Evolutionary conservation across 2,797 vertebrate species (phyloP).

Genomic region (Coranthus polyacanthus): DNA sequence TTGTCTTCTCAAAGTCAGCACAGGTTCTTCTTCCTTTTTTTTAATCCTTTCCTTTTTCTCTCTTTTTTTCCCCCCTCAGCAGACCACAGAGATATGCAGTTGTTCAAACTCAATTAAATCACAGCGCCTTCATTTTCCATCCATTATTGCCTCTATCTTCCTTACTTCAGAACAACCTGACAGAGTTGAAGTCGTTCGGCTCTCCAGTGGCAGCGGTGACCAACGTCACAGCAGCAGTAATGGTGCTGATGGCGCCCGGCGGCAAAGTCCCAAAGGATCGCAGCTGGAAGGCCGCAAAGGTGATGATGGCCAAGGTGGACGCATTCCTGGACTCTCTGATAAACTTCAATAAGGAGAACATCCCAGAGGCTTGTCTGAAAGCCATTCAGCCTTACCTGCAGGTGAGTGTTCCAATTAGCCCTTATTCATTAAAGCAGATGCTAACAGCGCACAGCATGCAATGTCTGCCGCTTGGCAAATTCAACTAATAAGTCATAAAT

Average conservation of each 20-base stretch:
- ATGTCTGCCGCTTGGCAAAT: slow-evolving; percentile 18
- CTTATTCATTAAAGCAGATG: not conserved
- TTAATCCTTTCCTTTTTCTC: slow-evolving; percentile 44
- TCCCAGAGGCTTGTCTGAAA: slow-evolving; percentile 93
- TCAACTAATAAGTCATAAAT: slow-evolving; percentile 41
- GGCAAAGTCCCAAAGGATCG: slow-evolving; percentile 94
- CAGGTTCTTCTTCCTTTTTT: slow-evolving; percentile 62
- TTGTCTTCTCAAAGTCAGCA: slow-evolving; percentile 74
- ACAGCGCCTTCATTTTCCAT: slow-evolving; percentile 33
- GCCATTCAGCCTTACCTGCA: slow-evolving; percentile 92
- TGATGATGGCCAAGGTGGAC: slow-evolving; percentile 93
- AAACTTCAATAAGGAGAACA: slow-evolving; percentile 94
- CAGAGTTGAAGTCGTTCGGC: slow-evolving; percentile 94
- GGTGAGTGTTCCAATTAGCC: slow-evolving; percentile 57
- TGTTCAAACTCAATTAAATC: slow-evolving; percentile 68
- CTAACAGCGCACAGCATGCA: not conserved
- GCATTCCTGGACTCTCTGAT: slow-evolving; percentile 91
- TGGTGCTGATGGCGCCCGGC: slow-evolving; percentile 90
- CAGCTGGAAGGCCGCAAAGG: slow-evolving; percentile 95
- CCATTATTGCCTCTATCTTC: slow-evolving; percentile 23
- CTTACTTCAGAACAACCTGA: slow-evolving; percentile 91
- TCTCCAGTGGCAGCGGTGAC: slow-evolving; percentile 91
- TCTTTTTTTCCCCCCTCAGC: slow-evolving; percentile 14
- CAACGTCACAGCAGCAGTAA: slow-evolving; percentile 94
- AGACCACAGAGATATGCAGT: slow-evolving; percentile 46